phyloP scores from a whole-genome alignment of 2,888 invertebrate genomes.

The Unio pictorum region DNA sequence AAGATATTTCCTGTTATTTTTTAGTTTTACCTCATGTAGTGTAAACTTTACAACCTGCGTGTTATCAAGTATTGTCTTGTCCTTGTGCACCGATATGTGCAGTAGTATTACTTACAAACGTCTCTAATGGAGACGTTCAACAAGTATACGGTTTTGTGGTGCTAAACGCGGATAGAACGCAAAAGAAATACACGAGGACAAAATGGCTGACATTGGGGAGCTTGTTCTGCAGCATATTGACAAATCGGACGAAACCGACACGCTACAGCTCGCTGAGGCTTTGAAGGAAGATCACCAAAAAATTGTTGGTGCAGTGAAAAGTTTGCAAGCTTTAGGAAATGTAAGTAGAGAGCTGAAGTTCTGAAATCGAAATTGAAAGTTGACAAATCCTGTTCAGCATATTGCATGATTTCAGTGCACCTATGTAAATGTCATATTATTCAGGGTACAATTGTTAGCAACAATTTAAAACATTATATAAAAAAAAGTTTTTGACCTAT shows the following conservation, averaged over 20 bases:
- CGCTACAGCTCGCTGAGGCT: conserved; percentile 55
- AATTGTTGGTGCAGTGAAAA: conserved; percentile 66
- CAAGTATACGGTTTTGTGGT: conserved; percentile 1
- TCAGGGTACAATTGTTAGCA: too few species aligned
- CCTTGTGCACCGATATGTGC: too few species aligned
- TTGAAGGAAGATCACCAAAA: conserved; percentile 65
- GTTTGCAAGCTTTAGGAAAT: conserved; percentile 64
- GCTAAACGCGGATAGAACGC: conserved; percentile 5
- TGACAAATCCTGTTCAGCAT: too few species aligned
- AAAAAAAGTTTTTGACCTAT: too few species aligned
- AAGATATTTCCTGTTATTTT: too few species aligned
- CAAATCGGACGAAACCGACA: conserved; percentile 51
- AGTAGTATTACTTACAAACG: too few species aligned
- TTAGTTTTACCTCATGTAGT: too few species aligned
- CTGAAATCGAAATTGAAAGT: background rate
- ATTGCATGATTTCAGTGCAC: too few species aligned
- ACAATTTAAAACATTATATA: too few species aligned
- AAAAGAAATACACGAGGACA: conserved; percentile 21
- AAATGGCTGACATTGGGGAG: conserved; percentile 57
- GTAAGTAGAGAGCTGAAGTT: conserved; percentile 38
- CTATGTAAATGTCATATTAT: too few species aligned
- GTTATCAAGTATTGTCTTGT: too few species aligned
- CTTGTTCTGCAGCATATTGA: conserved; percentile 51
- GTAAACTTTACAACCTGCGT: too few species aligned
- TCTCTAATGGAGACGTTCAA: background rate